Conservation (phyloP, 2,113 vertebrate genomes). For the Struthidea cinerea region DNA sequence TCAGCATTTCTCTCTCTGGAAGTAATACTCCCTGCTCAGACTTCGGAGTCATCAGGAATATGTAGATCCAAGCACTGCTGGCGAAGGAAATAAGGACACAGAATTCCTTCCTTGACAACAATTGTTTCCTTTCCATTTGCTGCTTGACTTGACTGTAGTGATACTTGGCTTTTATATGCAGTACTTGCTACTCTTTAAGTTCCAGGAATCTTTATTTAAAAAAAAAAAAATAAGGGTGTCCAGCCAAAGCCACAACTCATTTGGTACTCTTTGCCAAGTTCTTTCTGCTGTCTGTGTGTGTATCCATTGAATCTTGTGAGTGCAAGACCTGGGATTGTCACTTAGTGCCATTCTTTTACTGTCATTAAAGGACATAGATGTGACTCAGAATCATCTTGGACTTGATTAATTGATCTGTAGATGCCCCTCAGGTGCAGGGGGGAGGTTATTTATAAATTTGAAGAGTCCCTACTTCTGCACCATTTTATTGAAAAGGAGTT, state of each 20-base stretch:
- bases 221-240: not conserved
- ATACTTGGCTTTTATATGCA: not conserved
- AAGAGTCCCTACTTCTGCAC: not conserved
- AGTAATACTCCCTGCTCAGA: not conserved
- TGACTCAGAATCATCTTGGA: not conserved
- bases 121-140: not conserved
- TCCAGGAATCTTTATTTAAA: not conserved
- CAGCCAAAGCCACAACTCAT: not conserved
- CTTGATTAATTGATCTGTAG: not conserved
- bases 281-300: not conserved
- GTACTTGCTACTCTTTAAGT: not conserved
- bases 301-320: not conserved
- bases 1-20: not conserved
- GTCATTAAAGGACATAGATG: not conserved
- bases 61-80: not conserved
- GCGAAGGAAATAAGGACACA: not conserved
- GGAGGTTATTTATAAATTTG: not conserved
- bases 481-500: not conserved
- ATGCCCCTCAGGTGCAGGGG: not conserved
- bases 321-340: not conserved
- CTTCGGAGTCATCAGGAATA: not conserved
- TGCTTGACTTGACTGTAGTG: not conserved
- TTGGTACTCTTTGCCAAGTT: not conserved
- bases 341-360: not conserved
- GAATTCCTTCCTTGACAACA: not conserved